Evolutionary conservation across 2,888 invertebrate species (phyloP).

Genomic region (Andrena bucephala): DNA sequence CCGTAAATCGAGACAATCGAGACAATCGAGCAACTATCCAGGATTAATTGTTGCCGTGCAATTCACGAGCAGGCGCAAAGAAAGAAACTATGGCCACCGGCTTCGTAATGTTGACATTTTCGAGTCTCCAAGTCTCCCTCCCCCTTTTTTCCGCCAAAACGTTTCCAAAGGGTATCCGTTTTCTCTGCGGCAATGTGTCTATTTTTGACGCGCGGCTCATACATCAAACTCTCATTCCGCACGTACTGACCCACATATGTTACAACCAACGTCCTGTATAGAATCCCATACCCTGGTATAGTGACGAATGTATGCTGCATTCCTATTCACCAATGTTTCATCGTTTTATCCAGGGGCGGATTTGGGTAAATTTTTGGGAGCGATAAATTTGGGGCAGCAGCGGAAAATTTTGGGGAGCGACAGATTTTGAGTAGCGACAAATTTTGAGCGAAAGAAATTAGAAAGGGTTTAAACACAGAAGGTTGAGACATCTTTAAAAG

Average conservation of each 20-base stretch:
- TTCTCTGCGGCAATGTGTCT: conserved; percentile 43
- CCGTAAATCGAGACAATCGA: conserved; percentile 26
- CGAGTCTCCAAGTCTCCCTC: conserved; percentile 12
- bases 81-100: not conserved
- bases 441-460: no score
- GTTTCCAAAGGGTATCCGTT: conserved; percentile 45
- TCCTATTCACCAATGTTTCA: conserved; percentile 15
- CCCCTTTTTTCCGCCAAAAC: not conserved
- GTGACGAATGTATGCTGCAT: conserved; percentile 45
- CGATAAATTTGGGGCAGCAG: no score
- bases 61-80: not conserved
- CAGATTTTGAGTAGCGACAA: no score
- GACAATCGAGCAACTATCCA: conserved; percentile 15
- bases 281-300: conserved; percentile 64
- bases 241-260: conserved; percentile 65
- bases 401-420: no score
- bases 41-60: conserved; percentile 9
- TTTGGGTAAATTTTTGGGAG: no score
- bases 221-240: conserved; percentile 48
- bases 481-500: no score
- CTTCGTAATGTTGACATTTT: conserved; percentile 14
- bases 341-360: not conserved
- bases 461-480: no score
- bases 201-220: conserved; percentile 60
- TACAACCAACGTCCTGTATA: conserved; percentile 51